Base-by-base conservation (phyloP, 1,140 invertebrate species). In the Portunus trituberculatus region DNA sequence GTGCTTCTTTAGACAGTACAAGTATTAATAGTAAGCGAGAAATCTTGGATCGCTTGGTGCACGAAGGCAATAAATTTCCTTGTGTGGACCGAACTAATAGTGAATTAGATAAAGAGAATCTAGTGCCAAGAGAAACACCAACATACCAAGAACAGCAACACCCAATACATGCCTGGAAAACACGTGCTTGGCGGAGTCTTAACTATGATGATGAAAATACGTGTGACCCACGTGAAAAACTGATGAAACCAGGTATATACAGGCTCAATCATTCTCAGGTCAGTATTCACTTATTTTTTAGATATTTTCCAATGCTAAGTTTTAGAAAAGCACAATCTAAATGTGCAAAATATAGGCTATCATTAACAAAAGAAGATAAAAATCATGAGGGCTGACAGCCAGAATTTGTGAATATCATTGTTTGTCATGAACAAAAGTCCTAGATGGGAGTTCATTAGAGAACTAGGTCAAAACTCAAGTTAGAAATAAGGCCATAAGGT, bases 91-190 rank as follows among this genome's bases (percentile, higher is more conserved):
- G 93, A 32, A 48, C 48, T n/a, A 86, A 89, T 48, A 92, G 90
- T 82, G 94, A 95, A 52, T 83, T 91, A n/a, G 96, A 96, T 28
- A 96, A 96, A 45, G 96, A 96, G 82, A 96, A 96, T 89, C 29
- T 87, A 45, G 96, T 93, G 39, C 96, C 96, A 14, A 90, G 95
- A 67, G 95, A 95, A 48, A 46, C 92, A 90, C 29, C 88, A 52
- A 84, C 28, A 4, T 45, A 28, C 48, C 67, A 86, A 48, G 95
- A 96, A 8, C 90, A 94, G 82, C 82, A 93, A 12, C 95, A 93
- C 25, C 67, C 12, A n/a, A 25, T n/a, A 8, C 67, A 76, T 29
- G 82, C 95, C n/a, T 92, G 94, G 88, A 95, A 96, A 91, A 96
- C 96, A 20, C 95, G 96, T 90, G 93, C 89, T 76, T 96, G 96